Percentiles rank a stretch among this genome's conserved stretches.
These are phyloP conservation scores for Stichodactyla mertensii DNA, from an alignment of 64 coral and sea anemone genomes.

Conservation along the genomic window DNA sequence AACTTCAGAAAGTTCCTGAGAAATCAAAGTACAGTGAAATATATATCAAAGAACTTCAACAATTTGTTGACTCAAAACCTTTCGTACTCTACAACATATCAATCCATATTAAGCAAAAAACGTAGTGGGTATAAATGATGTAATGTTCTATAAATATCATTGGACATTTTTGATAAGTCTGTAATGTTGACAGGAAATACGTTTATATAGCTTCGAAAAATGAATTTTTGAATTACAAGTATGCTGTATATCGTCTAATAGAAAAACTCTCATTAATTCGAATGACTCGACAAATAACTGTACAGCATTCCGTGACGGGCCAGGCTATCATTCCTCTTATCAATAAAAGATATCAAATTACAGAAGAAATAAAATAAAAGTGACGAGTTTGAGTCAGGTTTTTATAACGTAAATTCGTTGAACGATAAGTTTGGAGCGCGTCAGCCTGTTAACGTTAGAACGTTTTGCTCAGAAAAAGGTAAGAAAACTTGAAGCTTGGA, in stretches of 20 bases:
- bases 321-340: neutral
- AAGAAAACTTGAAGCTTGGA: neutral
- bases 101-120: neutral
- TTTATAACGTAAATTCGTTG: neutral
- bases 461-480: neutral
- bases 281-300: neutral
- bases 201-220: neutral
- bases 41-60: neutral
- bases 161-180: neutral
- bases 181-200: constrained; percentile 1
- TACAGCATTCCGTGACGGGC: neutral
- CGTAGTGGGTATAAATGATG: neutral
- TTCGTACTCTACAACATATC: neutral
- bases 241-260: no score
- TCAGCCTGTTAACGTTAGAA: neutral
- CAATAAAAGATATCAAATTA: neutral
- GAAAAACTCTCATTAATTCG: no score
- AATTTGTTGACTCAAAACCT: neutral
- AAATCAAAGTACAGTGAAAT: neutral
- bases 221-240: neutral
- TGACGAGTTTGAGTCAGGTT: neutral
- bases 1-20: neutral
- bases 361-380: neutral
- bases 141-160: neutral
- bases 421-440: neutral